These are phyloP conservation scores for Scyliorhinus canicula DNA, from an alignment of 2,797 vertebrate genomes.

Conservation along the genomic window DNA sequence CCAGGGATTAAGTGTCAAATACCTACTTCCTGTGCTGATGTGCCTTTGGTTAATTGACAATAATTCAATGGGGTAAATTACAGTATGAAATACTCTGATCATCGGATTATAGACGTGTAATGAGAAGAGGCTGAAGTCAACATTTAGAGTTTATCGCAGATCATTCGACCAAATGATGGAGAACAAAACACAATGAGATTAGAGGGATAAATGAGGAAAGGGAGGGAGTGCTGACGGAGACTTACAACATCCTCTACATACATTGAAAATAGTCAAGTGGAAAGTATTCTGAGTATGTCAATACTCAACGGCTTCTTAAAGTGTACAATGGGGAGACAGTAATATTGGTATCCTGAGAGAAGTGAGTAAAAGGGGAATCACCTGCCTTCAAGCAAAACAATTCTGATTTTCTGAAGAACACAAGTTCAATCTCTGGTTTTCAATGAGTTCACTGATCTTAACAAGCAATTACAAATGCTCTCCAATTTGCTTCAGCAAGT, in stretches of 20 bases:
- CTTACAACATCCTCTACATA: not conserved
- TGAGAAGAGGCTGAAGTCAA: not conserved
- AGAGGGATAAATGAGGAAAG: not conserved
- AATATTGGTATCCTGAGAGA: not conserved
- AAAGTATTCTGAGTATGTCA: not conserved
- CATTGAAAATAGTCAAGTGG: not conserved
- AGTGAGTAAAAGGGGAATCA: not conserved
- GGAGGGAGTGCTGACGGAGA: not conserved
- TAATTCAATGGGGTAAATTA: not conserved
- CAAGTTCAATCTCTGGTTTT: not conserved
- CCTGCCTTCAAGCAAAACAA: not conserved
- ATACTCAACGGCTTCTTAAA: not conserved
- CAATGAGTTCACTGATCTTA: not conserved
- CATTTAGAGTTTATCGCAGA: not conserved
- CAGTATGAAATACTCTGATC: not conserved
- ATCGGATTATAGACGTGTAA: not conserved
- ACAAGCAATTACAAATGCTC: not conserved
- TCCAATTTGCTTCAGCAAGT: not conserved
- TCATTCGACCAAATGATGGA: not conserved
- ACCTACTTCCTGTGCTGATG: too few species aligned
- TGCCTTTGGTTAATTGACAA: too few species aligned
- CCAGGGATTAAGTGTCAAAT: too few species aligned
- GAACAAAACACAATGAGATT: not conserved
- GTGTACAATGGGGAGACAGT: not conserved
- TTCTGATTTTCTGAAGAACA: not conserved